Evolutionary conservation across 2,797 vertebrate genomes (phyloP).

Genomic region (Coreius guichenoti): DNA sequence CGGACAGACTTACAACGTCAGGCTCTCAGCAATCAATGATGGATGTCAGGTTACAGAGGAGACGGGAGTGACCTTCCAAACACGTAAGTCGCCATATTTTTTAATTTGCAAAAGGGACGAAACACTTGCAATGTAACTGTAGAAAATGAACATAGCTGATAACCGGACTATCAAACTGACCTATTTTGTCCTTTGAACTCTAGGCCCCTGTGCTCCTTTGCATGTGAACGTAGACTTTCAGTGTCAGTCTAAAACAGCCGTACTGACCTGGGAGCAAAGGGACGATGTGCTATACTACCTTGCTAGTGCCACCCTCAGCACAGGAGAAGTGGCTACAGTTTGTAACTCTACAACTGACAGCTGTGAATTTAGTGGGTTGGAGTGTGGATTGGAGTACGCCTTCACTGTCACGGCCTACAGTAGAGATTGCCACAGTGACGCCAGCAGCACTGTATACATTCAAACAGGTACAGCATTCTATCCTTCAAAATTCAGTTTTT

Average conservation of each 20-base stretch:
- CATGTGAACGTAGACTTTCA: slow-evolving; percentile 69
- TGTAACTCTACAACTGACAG: slow-evolving; percentile 74
- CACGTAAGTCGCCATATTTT: slow-evolving; percentile 72
- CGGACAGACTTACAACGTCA: slow-evolving; percentile 75
- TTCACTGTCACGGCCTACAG: slow-evolving; percentile 71
- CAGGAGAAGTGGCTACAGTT: slow-evolving; percentile 42
- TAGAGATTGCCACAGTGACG: slow-evolving; percentile 68
- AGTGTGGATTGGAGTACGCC: slow-evolving; percentile 73
- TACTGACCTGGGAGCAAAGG: slow-evolving; percentile 70
- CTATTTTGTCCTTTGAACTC: slow-evolving; percentile 3
- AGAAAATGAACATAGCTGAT: not conserved
- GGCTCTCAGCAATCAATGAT: slow-evolving; percentile 62
- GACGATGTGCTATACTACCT: slow-evolving; percentile 68
- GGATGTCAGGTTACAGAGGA: slow-evolving; percentile 61
- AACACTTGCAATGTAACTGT: not conserved
- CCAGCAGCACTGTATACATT: slow-evolving; percentile 67
- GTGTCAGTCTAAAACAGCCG: slow-evolving; percentile 70
- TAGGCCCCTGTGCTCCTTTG: slow-evolving; percentile 77
- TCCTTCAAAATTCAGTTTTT: not conserved
- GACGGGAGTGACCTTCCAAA: slow-evolving; percentile 64
- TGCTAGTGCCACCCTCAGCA: slow-evolving; percentile 62
- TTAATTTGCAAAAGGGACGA: not conserved
- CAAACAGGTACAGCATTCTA: slow-evolving; percentile 70
- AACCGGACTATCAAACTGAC: not conserved
- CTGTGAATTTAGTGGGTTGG: slow-evolving; percentile 70